Evolutionary conservation across 2,888 invertebrate species (phyloP).

Genomic region (Ptilodon capucinus): DNA sequence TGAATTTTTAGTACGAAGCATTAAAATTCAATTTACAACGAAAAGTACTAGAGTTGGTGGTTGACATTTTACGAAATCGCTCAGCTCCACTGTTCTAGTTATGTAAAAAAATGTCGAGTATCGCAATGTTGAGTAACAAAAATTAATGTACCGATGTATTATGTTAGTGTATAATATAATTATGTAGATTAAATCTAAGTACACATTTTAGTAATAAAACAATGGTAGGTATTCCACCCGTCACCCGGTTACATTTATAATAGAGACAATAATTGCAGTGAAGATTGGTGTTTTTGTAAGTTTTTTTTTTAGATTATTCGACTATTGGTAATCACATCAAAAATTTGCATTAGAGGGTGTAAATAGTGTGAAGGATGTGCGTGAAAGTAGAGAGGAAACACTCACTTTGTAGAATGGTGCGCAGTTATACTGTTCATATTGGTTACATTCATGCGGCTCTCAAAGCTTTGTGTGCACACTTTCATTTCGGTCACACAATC

Average conservation of each 20-base stretch:
- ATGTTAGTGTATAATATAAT: background rate
- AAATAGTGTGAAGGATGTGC: conserved; percentile 17
- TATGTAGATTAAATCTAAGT: background rate
- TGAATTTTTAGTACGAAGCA: background rate
- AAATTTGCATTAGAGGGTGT: background rate
- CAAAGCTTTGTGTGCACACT: conserved; percentile 75
- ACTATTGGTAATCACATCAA: background rate
- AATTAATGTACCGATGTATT: background rate
- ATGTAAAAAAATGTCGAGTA: background rate
- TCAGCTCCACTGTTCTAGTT: no score
- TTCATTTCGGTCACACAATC: conserved; percentile 76
- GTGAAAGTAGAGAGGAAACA: conserved; percentile 33
- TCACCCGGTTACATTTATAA: background rate
- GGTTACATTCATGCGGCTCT: conserved; percentile 77
- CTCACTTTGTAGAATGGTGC: conserved; percentile 76
- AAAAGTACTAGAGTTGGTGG: background rate
- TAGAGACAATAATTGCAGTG: no score
- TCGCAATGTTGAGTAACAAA: background rate
- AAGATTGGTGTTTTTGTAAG: no score
- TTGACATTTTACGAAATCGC: background rate
- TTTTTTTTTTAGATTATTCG: no score
- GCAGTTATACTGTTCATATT: conserved; percentile 73
- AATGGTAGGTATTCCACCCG: background rate
- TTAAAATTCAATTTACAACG: background rate
- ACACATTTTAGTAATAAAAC: background rate